Conservation (phyloP, 2,888 invertebrate genomes). For the Netelia fuscicornis region DNA sequence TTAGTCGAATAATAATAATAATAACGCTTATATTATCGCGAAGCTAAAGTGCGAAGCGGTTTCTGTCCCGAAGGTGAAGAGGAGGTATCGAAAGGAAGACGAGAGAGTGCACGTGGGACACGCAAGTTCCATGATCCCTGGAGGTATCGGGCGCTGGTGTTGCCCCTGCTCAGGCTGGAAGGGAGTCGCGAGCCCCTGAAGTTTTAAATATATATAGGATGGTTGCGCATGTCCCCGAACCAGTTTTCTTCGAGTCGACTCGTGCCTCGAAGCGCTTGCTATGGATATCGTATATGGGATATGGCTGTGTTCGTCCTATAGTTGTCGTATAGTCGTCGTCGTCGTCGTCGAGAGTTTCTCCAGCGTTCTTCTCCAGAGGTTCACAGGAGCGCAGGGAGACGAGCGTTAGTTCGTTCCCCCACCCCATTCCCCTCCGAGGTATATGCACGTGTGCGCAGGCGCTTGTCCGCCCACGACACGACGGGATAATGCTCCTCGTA, state of each 20-base stretch:
- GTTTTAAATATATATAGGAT: slow-evolving; percentile 14
- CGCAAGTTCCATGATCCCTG: slow-evolving; percentile 65
- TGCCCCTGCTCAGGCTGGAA: neutral
- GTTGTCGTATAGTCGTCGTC: neutral
- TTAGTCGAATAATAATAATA: neutral
- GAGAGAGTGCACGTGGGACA: slow-evolving; percentile 53
- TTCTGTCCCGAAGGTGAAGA: slow-evolving; percentile 5
- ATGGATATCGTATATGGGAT: slow-evolving; percentile 16
- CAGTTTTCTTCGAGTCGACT: slow-evolving; percentile 61
- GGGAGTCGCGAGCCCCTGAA: slow-evolving; percentile 9
- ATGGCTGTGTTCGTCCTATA: neutral
- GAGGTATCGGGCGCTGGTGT: slow-evolving; percentile 6
- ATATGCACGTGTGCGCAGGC: slow-evolving; percentile 42
- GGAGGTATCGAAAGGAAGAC: slow-evolving; percentile 16
- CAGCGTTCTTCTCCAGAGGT: slow-evolving; percentile 37
- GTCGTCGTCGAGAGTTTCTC: slow-evolving; percentile 58
- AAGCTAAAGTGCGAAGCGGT: neutral
- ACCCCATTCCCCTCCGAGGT: neutral
- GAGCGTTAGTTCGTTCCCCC: slow-evolving; percentile 12
- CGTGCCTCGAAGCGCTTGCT: slow-evolving; percentile 5
- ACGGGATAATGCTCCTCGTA: slow-evolving; percentile 46
- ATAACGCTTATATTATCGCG: slow-evolving; percentile 11
- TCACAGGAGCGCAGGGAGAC: slow-evolving; percentile 36
- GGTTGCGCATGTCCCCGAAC: slow-evolving; percentile 59
- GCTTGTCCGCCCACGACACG: slow-evolving; percentile 66